These are phyloP conservation scores for Rhabdophis nuchalis DNA, from an alignment of 2,797 vertebrate genomes.

Conservation along the genomic window DNA sequence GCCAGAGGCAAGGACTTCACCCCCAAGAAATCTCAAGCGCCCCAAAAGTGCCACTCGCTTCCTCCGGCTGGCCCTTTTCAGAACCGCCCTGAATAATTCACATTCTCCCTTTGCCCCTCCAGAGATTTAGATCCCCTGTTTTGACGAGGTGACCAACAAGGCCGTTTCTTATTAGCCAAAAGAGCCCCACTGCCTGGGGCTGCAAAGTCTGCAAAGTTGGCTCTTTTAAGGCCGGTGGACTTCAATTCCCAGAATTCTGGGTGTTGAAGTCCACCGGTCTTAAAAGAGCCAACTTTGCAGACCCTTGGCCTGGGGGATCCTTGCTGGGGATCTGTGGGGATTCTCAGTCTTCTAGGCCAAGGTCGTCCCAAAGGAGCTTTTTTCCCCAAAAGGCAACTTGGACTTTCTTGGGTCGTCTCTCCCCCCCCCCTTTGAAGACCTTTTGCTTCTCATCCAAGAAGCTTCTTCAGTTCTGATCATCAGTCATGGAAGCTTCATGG, in stretches of 20 bases:
- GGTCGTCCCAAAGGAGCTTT: background rate
- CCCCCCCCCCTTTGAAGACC: background rate
- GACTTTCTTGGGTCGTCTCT: background rate
- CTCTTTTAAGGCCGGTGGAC: no score
- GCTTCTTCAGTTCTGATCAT: background rate
- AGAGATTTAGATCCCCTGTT: background rate
- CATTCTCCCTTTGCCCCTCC: rapidly evolving
- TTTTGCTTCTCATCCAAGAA: background rate
- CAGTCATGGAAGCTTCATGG: no score
- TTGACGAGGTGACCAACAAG: background rate
- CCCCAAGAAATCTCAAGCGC: no score
- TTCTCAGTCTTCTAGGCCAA: rapidly evolving
- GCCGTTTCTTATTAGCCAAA: background rate
- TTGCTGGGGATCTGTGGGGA: background rate
- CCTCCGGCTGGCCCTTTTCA: background rate
- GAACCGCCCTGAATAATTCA: background rate
- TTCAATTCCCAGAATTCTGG: no score
- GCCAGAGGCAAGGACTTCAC: background rate
- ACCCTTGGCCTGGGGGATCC: background rate
- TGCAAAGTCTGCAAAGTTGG: no score
- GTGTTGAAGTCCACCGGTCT: no score
- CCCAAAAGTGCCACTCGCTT: background rate
- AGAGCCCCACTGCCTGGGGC: no score
- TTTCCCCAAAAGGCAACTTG: background rate
- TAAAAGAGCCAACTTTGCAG: no score